A percentile compares a stretch with the other conserved stretches of the same genome.
Evolutionary conservation across 2,888 invertebrate species (phyloP).

Genomic region (Mantis religiosa): DNA sequence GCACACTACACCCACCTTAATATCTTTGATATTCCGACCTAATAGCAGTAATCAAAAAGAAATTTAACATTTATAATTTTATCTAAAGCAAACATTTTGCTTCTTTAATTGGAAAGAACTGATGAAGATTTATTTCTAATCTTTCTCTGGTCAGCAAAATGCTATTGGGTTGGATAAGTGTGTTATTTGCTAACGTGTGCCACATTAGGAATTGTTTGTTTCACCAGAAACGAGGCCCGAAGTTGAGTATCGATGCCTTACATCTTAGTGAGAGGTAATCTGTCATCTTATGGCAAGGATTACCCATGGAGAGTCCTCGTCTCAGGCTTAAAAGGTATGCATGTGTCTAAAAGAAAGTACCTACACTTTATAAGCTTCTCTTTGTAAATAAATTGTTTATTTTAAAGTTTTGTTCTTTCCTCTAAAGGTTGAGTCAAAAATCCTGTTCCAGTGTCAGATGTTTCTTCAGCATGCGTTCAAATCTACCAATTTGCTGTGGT

Average conservation of each 20-base stretch:
- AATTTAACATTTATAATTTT: not conserved
- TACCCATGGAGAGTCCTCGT: constrained; percentile 85
- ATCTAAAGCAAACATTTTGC: not conserved
- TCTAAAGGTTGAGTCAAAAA: constrained; percentile 1
- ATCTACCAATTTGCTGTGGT: not conserved
- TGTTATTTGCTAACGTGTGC: not conserved
- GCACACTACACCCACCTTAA: no score
- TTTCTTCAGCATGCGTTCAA: not conserved
- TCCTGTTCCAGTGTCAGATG: not conserved
- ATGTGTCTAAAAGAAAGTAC: not conserved
- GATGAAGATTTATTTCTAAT: not conserved
- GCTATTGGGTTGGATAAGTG: not conserved
- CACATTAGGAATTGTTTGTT: not conserved
- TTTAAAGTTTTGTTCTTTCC: not conserved
- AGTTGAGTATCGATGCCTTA: constrained; percentile 65
- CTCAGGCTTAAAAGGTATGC: constrained; percentile 76
- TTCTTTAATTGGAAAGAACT: not conserved
- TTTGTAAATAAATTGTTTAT: not conserved
- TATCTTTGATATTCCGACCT: not conserved
- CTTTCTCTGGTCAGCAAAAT: not conserved
- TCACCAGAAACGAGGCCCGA: not conserved
- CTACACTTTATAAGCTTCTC: not conserved
- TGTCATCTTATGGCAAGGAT: constrained; percentile 80
- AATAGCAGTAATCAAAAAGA: not conserved
- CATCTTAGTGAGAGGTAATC: constrained; percentile 84